Conservation (phyloP, 2,113 vertebrate genomes). For the Saccopteryx bilineata region DNA sequence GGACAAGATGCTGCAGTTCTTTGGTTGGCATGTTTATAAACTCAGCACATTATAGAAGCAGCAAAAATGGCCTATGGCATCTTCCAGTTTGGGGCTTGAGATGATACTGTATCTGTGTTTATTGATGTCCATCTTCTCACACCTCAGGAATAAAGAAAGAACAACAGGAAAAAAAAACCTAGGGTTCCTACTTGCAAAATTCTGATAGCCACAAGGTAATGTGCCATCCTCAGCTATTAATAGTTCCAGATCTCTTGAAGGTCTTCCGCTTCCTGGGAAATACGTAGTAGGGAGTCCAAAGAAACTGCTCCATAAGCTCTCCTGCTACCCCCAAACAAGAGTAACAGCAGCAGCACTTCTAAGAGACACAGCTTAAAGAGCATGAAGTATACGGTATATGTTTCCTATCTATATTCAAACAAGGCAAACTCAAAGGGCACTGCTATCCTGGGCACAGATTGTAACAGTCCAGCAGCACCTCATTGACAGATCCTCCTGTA, state of each 20-base stretch:
- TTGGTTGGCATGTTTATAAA: conserved; percentile 8
- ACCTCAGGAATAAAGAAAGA: conserved; percentile 5
- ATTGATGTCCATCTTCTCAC: conserved; percentile 45
- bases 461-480: background rate
- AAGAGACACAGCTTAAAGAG: background rate
- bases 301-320: background rate
- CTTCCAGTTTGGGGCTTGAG: conserved; percentile 33
- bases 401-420: background rate
- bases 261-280: conserved; percentile 31
- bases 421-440: background rate
- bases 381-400: background rate
- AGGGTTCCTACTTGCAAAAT: background rate
- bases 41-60: conserved; percentile 51
- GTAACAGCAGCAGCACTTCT: background rate
- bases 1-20: background rate
- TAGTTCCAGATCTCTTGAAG: conserved; percentile 22
- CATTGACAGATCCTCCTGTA: background rate
- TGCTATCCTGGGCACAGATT: background rate
- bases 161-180: conserved; percentile 51
- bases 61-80: conserved; percentile 40
- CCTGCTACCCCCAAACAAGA: background rate
- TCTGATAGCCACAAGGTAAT: background rate
- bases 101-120: background rate
- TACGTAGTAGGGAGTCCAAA: conserved; percentile 5
- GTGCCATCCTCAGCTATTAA: background rate